Base-by-base conservation (phyloP, 2,113 vertebrate species). In the Baryphthengus martii region DNA sequence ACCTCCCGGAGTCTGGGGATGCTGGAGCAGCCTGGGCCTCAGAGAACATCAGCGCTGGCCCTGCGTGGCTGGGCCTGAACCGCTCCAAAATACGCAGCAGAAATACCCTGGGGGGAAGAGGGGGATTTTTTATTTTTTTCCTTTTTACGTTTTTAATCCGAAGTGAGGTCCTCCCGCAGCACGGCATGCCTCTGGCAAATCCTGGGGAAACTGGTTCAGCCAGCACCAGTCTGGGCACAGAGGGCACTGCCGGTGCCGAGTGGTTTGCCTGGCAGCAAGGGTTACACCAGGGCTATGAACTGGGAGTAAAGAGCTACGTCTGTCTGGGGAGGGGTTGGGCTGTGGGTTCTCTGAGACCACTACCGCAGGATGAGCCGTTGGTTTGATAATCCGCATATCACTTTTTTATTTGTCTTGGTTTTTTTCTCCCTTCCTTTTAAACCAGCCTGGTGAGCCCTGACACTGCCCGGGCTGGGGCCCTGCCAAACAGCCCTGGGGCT, bases 401-500 rank as follows among this genome's bases (percentile, higher is more conserved):
- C n/a, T 26, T 94, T 77, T 59, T 6, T 3, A 6, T 14, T 13
- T 10, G 4, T 20, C 12, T 33, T 24, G n/a, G n/a, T 67, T 10
- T 8, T 7, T 6, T 3, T 58, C 20, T 61, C 78, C 13, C 12
- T 83, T 82, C 33, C 74, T 45, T 29, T 37, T 28, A 7, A 37
- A 80, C 53, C 0, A 25, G 67, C 39, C 85, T 49, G 82, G 45
- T 58, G 35, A 85, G 63, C 35, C 2, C 3, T 73, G 85, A 42
- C 90, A 65, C 70, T 0, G 29, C 67, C 13, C 18, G 21, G 74
- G 62, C 79, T 86, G 88, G 85, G 75, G 29, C 20, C 35, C 77
- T 75, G 93, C 95, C 89, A 94, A 9, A 7, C 81, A 47, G n/a
- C 74, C 84, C 77, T 62, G 89, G 81, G 71, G 89, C 82, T 88